phyloP scores from a whole-genome alignment of 2,888 invertebrate species.

The Zaprionus obscuricornis region DNA sequence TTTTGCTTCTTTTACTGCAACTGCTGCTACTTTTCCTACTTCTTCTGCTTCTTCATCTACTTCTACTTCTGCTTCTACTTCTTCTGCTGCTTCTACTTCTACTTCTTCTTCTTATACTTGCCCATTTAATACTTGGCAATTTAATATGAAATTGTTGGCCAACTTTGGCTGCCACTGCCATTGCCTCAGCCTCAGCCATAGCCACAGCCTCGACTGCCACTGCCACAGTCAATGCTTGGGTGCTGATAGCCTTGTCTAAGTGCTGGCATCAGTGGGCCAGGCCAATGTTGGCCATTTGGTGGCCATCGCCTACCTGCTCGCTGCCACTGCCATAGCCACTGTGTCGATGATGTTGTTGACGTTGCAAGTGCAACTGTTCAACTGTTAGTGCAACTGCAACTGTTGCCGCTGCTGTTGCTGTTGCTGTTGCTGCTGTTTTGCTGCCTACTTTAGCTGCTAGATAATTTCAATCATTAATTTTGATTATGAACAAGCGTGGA shows the following conservation, averaged over 20 bases:
- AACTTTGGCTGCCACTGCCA: constrained; percentile 56
- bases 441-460: constrained; percentile 76
- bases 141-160: constrained; percentile 80
- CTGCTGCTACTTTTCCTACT: constrained; percentile 4
- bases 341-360: constrained; percentile 64
- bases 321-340: constrained; percentile 5
- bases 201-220: neutral
- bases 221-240: constrained; percentile 34
- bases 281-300: constrained; percentile 10
- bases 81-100: constrained; percentile 26
- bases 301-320: constrained; percentile 22
- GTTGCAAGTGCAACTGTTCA: constrained; percentile 41
- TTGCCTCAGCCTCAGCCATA: constrained; percentile 6
- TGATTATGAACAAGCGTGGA: constrained; percentile 76
- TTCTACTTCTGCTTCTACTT: neutral
- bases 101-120: constrained; percentile 42
- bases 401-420: constrained; percentile 25
- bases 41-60: neutral
- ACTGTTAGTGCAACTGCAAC: constrained; percentile 53
- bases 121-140: constrained; percentile 80
- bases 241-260: constrained; percentile 79
- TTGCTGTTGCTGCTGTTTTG: constrained; percentile 14
- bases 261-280: constrained; percentile 72
- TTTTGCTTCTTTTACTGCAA: no score
- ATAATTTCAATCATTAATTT: constrained; percentile 82